Evolutionary conservation across 2,797 vertebrate genomes (phyloP).

Genomic region (Ateles fusciceps): DNA sequence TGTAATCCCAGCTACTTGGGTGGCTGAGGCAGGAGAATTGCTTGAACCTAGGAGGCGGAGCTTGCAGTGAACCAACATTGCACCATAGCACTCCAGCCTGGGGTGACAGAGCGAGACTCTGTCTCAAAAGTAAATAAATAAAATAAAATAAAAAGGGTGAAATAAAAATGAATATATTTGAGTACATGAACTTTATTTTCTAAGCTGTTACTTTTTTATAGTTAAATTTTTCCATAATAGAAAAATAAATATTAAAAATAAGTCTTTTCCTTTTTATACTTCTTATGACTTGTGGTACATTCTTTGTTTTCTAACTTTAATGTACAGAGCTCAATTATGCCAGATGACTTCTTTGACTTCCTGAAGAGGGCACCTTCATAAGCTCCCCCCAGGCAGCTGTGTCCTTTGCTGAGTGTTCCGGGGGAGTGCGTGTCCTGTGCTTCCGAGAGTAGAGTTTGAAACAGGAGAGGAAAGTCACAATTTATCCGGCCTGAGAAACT

Average conservation of each 20-base stretch:
- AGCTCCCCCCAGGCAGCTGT: neutral
- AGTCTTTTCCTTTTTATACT: neutral
- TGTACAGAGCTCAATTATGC: neutral
- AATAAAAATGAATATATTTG: conserved; percentile 24
- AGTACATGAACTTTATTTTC: neutral
- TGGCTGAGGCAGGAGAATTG: too few species aligned
- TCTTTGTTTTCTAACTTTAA: neutral
- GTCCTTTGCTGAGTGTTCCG: neutral
- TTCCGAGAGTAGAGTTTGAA: neutral
- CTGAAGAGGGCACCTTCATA: neutral
- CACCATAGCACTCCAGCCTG: too few species aligned
- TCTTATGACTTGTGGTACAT: neutral
- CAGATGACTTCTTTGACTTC: neutral
- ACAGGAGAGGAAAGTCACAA: neutral
- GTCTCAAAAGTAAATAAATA: neutral
- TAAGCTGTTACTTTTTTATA: neutral
- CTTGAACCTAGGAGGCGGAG: too few species aligned
- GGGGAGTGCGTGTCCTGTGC: fast-evolving
- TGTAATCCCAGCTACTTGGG: too few species aligned
- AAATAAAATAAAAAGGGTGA: neutral
- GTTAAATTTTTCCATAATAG: neutral
- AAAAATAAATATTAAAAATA: neutral
- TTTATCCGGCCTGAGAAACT: neutral
- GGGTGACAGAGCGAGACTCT: too few species aligned
- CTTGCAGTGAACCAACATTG: too few species aligned